Evolutionary conservation across 1,140 invertebrate species (phyloP).

Genomic region (Lepidostoma basale): DNA sequence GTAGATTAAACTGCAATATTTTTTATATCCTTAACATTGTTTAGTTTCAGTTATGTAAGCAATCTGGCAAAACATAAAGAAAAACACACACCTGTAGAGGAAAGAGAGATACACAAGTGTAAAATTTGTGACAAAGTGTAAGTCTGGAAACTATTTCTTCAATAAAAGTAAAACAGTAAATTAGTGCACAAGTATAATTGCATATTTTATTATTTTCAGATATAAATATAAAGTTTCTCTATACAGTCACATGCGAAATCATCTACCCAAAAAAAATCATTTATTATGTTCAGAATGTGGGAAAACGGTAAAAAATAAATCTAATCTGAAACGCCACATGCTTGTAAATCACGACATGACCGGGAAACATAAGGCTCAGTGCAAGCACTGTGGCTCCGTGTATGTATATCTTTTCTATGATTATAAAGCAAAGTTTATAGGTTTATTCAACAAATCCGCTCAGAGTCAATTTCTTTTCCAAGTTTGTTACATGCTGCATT

Average conservation of each 20-base stretch:
- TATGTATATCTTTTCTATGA: constrained; percentile 2
- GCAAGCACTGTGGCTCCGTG: constrained; percentile 39
- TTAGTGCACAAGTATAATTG: not conserved
- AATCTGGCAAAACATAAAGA: constrained; percentile 33
- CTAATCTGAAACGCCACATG: constrained; percentile 37
- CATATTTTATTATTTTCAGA: not conserved
- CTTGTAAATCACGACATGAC: constrained; percentile 36
- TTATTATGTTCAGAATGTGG: constrained; percentile 42
- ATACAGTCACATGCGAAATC: constrained; percentile 26
- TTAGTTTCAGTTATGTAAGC: constrained; percentile 30
- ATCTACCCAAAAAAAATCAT: constrained; percentile 26
- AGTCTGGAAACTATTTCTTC: constrained; percentile 16
- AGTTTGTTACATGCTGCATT: not conserved
- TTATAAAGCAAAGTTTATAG: not conserved
- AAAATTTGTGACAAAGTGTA: constrained; percentile 37
- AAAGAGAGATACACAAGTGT: constrained; percentile 29
- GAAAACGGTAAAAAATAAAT: constrained; percentile 34
- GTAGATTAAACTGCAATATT: not conserved
- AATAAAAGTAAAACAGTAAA: not conserved
- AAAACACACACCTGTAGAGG: constrained; percentile 30
- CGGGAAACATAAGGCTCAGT: constrained; percentile 40
- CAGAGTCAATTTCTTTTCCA: not conserved
- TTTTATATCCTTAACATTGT: not conserved
- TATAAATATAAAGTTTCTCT: constrained; percentile 1
- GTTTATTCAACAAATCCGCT: not conserved